A percentile compares a stretch with the other conserved stretches of the same genome.
Evolutionary conservation across 53 echinoderm and acorn worm genomes (phyloP).

Genomic region (Arbacia lixula): DNA sequence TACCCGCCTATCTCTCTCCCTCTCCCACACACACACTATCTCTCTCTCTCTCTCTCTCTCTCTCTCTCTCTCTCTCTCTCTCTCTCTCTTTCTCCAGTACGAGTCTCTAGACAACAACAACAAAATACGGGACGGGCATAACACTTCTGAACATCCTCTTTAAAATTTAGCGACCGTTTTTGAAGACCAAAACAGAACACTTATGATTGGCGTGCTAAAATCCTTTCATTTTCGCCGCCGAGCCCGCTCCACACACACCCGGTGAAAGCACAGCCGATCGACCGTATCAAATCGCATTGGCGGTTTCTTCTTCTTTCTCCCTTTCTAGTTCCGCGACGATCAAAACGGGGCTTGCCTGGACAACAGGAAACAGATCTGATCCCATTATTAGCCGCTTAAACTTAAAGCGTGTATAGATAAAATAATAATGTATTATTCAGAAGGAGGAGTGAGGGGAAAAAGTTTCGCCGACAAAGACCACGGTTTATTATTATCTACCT

Average conservation of each 20-base stretch:
- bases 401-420: conserved; percentile 18
- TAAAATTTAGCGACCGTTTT: background rate
- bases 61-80: no score
- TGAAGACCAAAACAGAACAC: conserved; percentile 37
- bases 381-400: conserved; percentile 22
- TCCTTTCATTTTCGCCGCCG: conserved; percentile 31
- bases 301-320: background rate
- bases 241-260: background rate
- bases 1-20: no score
- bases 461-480: conserved; percentile 15
- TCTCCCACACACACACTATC: no score
- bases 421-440: conserved; percentile 50
- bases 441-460: background rate
- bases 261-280: background rate
- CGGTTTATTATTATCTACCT: conserved; percentile 38
- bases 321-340: background rate
- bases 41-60: no score
- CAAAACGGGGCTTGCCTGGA: conserved; percentile 3
- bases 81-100: no score
- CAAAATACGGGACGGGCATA: no score
- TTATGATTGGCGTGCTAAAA: conserved; percentile 37
- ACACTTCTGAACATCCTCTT: background rate
- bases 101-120: no score
- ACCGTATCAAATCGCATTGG: conserved; percentile 9
- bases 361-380: conserved; percentile 38